phyloP scores from a whole-genome alignment of 2,113 vertebrate genomes.

The Sialia sialis region DNA sequence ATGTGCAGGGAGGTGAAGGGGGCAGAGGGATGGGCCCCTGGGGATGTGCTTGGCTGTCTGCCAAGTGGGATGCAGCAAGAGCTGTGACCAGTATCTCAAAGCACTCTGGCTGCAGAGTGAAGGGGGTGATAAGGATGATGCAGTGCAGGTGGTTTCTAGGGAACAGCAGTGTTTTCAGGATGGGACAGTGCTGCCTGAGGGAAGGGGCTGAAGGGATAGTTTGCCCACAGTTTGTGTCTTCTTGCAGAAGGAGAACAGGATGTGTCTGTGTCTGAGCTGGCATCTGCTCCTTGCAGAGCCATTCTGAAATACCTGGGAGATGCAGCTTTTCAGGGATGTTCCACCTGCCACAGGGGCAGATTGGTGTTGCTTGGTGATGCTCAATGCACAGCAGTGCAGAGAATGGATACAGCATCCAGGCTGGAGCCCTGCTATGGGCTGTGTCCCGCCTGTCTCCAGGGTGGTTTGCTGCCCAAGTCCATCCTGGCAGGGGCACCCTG shows the following conservation, averaged over 20 bases:
- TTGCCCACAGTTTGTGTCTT: background rate
- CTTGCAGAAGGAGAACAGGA: background rate
- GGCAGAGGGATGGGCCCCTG: background rate
- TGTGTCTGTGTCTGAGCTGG: background rate
- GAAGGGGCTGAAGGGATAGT: background rate
- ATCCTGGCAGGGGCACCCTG: rapidly evolving
- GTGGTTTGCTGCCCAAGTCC: background rate
- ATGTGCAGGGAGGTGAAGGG: background rate
- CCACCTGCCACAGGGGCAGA: background rate
- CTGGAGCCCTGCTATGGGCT: background rate
- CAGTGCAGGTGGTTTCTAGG: background rate
- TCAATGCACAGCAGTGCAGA: background rate
- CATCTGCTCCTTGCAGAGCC: background rate
- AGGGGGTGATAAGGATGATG: background rate
- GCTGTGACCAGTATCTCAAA: background rate
- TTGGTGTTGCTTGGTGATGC: background rate
- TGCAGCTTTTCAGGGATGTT: background rate
- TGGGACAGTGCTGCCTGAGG: background rate
- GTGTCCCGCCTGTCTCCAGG: background rate
- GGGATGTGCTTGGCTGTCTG: background rate
- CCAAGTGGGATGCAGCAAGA: background rate
- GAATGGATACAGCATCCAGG: background rate
- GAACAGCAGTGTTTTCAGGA: background rate
- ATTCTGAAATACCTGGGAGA: background rate
- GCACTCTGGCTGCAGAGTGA: background rate